Conservation (phyloP, 2,797 vertebrate genomes). For the Cryptoprocta ferox region DNA sequence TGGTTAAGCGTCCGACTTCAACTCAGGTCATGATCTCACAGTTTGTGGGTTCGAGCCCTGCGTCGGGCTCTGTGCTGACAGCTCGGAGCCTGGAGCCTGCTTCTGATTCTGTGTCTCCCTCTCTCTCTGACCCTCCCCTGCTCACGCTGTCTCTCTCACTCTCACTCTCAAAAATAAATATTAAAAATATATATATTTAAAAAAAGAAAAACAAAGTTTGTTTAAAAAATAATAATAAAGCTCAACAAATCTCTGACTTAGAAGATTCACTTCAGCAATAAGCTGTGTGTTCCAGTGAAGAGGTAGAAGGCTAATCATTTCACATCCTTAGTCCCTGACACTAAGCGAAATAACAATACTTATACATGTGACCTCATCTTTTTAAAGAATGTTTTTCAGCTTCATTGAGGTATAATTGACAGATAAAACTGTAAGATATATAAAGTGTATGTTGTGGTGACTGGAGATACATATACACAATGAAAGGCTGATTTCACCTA, state of each 20-base stretch:
- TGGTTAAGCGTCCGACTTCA: too few species aligned
- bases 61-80: too few species aligned
- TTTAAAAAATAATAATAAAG: neutral
- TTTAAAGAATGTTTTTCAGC: neutral
- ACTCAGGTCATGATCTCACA: too few species aligned
- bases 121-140: too few species aligned
- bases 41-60: too few species aligned
- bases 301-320: neutral
- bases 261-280: neutral
- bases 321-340: neutral
- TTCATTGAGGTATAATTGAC: neutral
- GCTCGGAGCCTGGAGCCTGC: too few species aligned
- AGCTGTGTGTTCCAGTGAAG: neutral
- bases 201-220: too few species aligned
- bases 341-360: neutral
- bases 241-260: neutral
- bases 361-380: neutral
- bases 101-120: too few species aligned
- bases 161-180: too few species aligned
- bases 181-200: too few species aligned
- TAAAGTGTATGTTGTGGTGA: neutral
- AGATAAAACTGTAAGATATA: neutral
- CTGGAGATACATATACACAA: neutral
- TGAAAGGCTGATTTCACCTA: neutral
- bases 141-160: too few species aligned